Evolutionary conservation across 2,888 invertebrate species (phyloP).

Genomic region (Hyposoter dolosus): DNA sequence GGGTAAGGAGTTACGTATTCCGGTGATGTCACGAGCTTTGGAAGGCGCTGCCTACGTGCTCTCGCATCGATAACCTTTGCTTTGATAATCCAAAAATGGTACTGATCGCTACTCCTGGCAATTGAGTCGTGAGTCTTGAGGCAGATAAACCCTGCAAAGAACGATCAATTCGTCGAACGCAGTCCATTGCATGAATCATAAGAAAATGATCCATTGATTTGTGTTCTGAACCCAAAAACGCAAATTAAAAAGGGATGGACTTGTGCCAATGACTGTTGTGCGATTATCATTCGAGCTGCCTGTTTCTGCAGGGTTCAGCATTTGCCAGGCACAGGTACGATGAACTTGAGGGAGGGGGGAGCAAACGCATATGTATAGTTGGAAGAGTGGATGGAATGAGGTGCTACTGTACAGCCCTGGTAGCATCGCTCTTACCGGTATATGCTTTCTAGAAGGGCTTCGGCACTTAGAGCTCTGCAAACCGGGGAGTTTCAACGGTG

Average conservation of each 20-base stretch:
- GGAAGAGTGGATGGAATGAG: constrained; percentile 19
- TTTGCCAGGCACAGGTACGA: background rate
- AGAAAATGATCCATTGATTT: background rate
- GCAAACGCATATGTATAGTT: background rate
- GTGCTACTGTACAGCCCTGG: constrained; percentile 20
- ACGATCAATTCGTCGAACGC: constrained; percentile 1
- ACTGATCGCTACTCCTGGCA: background rate
- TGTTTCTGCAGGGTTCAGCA: constrained; percentile 16
- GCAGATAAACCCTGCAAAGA: background rate
- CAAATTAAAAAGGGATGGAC: background rate
- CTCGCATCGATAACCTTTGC: constrained; percentile 74
- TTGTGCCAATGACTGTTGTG: constrained; percentile 2
- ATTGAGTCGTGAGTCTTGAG: background rate
- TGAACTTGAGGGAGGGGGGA: background rate
- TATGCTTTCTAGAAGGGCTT: constrained; percentile 22
- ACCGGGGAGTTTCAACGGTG: constrained; percentile 44
- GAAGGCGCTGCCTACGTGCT: constrained; percentile 55
- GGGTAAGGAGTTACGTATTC: constrained; percentile 21
- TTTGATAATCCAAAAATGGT: constrained; percentile 76
- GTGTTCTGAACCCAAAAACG: background rate
- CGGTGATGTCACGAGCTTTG: background rate
- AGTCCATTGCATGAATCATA: background rate
- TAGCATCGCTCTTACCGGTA: constrained; percentile 39
- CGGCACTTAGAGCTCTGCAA: constrained; percentile 49
- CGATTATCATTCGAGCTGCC: constrained; percentile 3